Percentiles rank a stretch among this genome's conserved stretches.
phyloP scores from a whole-genome alignment of 35 echinoderm and acorn worm species.

The Anneissia japonica region DNA sequence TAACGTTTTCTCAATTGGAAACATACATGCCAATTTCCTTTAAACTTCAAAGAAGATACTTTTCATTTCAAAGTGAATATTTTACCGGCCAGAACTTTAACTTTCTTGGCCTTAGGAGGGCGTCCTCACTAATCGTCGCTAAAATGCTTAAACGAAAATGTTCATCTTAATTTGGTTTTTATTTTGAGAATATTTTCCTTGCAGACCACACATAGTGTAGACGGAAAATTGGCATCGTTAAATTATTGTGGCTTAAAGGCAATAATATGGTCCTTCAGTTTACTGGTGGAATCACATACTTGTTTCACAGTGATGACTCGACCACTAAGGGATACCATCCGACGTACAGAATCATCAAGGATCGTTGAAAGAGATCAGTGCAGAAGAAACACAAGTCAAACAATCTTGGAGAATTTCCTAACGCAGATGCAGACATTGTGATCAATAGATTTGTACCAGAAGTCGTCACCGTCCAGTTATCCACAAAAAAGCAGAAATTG shows the following conservation, averaged over 20 bases:
- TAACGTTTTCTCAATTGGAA: too few relatives aligned
- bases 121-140: too few relatives aligned
- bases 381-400: background rate
- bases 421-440: background rate
- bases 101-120: too few relatives aligned
- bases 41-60: too few relatives aligned
- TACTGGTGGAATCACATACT: background rate
- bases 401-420: background rate
- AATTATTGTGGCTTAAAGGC: background rate
- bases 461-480: background rate
- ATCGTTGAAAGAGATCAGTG: background rate
- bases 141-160: too few relatives aligned
- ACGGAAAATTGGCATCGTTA: background rate
- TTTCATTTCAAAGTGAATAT: too few relatives aligned
- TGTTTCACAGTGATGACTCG: background rate
- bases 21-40: too few relatives aligned
- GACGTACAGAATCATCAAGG: background rate
- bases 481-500: background rate
- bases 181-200: too few relatives aligned
- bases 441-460: background rate
- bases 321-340: background rate
- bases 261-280: background rate
- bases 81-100: too few relatives aligned
- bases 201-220: background rate
- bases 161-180: too few relatives aligned